Evolutionary conservation across 2,113 vertebrate genomes (phyloP), one percentile per base, ranked within the genome.

Genomic region (Chelonoidis abingdonii): DNA sequence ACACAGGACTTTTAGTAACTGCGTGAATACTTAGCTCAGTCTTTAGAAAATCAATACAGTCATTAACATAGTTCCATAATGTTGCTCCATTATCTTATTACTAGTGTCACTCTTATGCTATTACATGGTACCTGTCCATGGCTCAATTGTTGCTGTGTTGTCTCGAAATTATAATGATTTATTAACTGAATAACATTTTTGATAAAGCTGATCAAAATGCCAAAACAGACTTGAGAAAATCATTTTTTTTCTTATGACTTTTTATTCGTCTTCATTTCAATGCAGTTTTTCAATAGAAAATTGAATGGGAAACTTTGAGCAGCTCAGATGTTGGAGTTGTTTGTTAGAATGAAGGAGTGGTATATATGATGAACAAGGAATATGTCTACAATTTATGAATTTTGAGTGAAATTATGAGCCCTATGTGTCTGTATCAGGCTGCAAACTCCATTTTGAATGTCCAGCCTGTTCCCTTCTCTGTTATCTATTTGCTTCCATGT

Each of bases 1-100:
- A 19, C 2, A 6, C 0, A 5, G 3, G 17, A 0, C 4, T 29
- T 88, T n/a, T 76, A 4, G 69, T 24, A 57, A 47, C 52, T 25
- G n/a, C 5, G 47, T 41, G 19, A 50, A 31, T 57, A 0, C 8
- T 50, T 0, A 76, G 25, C 53, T 38, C 13, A 86, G 6, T 81
- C 78, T 81, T 93, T 35, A 35, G 31, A 65, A 31, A 65, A 35
- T 65, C 35, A 65, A 65, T 65, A 35, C 62, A 65, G 62, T 65
- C 7, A 19, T 65, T 65, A 65, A 31, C 62, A 35, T 65, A 65
- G 62, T 65, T 65, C 31, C 31, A 65, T 65, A 65, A 17, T 65
- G 62, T 65, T 65, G 62, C 31, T 65, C 6, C 31, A 65, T 62
- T 62, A 62, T 31, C 59, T 62, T 62, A 35, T 62, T 35, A 62